Base-by-base conservation (phyloP, 2,888 invertebrate genomes). In the Geophilus truncorum region DNA sequence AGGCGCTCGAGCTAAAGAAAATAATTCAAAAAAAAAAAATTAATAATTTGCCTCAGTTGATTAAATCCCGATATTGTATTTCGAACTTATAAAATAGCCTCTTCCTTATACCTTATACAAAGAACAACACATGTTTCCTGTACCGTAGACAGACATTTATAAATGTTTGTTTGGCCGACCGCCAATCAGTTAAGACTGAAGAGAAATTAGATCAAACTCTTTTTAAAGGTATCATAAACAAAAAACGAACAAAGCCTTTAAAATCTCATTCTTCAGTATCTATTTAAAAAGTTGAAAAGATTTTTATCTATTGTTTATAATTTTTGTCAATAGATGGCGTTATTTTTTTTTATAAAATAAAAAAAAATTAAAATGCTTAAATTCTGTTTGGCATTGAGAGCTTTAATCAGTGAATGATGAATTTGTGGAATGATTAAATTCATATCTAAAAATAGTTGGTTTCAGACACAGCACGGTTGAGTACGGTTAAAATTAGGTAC, bases 51-150 rank as follows among this genome's bases (percentile, higher is more conserved):
- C 10, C 21, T 62, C 21, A 10, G 10, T 18, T 23, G 57, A 23
- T 23, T 21, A 10, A 18, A 18, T 62, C 21, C 9, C 10, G 21
- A 62, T 62, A 62, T 62, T 18, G 18, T 10, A 62, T 23, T 62
- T 21, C 23, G n/a, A 62, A 62, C 21, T 5, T 18, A 57, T 57
- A 21, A 57, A 57, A 57, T 57, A 57, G 4, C 21, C 10, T 18
- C 23, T 62, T 62, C 57, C 57, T 62, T 62, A 62, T 62, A 62
- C n/a, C 21, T 21, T 7, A 62, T 62, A 62, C 57, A 62, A 62
- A 62, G 57, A 62, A 18, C 18, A 62, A 62, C 57, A 62, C 57
- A 62, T 62, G 57, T 62, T 62, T 62, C 57, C 57, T 62, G 57
- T 62, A n/a, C 57, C 21, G 57, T 62, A 62, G 57, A 62, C 15